Conservation (phyloP, 2,113 vertebrate species). For the Polypterus bichir region DNA sequence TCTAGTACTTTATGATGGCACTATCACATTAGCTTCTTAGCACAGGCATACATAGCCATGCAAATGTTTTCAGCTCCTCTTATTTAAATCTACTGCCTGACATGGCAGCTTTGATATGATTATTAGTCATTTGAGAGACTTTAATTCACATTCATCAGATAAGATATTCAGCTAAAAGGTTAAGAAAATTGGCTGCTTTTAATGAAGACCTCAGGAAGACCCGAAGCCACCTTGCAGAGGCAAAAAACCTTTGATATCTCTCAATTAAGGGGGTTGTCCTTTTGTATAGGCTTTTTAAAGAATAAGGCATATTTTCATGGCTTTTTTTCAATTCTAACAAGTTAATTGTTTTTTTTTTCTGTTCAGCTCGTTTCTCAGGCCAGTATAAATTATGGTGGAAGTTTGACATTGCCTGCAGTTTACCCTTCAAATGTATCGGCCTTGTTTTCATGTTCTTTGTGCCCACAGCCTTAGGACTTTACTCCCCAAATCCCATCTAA, state of each 20-base stretch:
- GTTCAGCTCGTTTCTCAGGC: too few species aligned
- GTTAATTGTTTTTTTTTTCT: constrained; percentile 20
- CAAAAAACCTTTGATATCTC: constrained; percentile 46
- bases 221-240: constrained; percentile 43
- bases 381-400: too few species aligned
- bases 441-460: too few species aligned
- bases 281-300: not conserved
- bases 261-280: constrained; percentile 15
- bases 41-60: constrained; percentile 82
- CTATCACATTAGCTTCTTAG: constrained; percentile 96
- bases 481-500: too few species aligned
- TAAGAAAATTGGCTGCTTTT: constrained; percentile 77
- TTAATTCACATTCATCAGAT: constrained; percentile 86
- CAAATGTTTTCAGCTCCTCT: constrained; percentile 93
- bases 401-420: too few species aligned
- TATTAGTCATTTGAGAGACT: constrained; percentile 93
- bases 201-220: constrained; percentile 65
- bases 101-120: constrained; percentile 97
- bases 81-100: constrained; percentile 97
- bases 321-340: constrained; percentile 45
- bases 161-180: constrained; percentile 77
- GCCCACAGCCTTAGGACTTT: too few species aligned
- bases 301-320: constrained; percentile 37
- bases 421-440: too few species aligned
- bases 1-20: constrained; percentile 77